These are phyloP conservation scores for Salvelinus alpinus DNA, from an alignment of 2,113 vertebrate genomes.

Conservation along the genomic window DNA sequence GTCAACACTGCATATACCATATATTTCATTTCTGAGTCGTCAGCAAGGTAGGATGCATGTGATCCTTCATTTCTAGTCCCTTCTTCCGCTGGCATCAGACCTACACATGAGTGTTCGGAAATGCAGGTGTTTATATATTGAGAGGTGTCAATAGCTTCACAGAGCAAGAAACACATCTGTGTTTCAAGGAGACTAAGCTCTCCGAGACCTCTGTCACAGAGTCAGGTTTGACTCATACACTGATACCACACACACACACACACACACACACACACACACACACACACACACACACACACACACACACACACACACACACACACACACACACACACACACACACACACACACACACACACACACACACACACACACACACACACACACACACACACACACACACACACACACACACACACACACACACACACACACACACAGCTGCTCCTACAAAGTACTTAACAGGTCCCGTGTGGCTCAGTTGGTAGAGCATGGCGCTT, in stretches of 20 bases:
- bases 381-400: conserved; percentile 17
- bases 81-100: not conserved
- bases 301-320: conserved; percentile 8
- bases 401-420: conserved; percentile 5
- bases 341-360: too few relatives aligned
- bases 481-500: too few relatives aligned
- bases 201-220: conserved; percentile 35
- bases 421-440: too few relatives aligned
- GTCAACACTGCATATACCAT: conserved; percentile 8
- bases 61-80: not conserved
- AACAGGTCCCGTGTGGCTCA: too few relatives aligned
- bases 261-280: too few relatives aligned
- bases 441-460: too few relatives aligned
- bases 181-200: conserved; percentile 39
- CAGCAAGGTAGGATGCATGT: not conserved
- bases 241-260: not conserved
- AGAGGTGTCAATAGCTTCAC: not conserved
- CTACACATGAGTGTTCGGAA: not conserved
- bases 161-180: not conserved
- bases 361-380: not conserved
- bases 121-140: not conserved
- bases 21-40: not conserved
- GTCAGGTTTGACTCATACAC: conserved; percentile 35
- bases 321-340: not conserved
- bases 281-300: not conserved